Base-by-base conservation (phyloP, 2,113 vertebrate genomes). In the Rostratula benghalensis region DNA sequence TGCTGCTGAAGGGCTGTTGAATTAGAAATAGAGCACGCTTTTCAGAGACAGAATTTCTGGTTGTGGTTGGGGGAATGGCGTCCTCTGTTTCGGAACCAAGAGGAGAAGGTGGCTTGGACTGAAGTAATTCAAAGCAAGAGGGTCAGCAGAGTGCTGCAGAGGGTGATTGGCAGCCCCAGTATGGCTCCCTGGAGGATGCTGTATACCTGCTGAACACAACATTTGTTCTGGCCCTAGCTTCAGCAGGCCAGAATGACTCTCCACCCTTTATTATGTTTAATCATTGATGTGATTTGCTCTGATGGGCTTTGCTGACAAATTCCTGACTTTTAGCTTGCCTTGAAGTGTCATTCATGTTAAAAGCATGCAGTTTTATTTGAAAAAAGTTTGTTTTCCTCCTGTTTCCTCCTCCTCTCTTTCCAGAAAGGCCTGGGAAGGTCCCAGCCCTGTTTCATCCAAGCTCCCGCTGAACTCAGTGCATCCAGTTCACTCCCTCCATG, bases 261-360 rank as follows among this genome's bases (percentile, higher is more conserved):
- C 75, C 79, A 70, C 90, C 88, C 75, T 83, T 93, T 59, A 67
- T 90, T 91, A 30, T 41, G 91, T 96, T 67, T 75, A 86, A 76
- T 85, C 30, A 12, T 37, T 73, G 43, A 57, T 59, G 22, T 0
- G 0, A 57, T 93, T 88, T 89, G 61, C 87, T 79, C 39, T 82
- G 27, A 20, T 56, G 31, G 53, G 30, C 77, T 94, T 91, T 68
- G 28, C 79, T 93, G 81, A 15, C 61, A 91, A 64, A 54, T 54
- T 46, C 27, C 23, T 90, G 28, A 79, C 31, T 56, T 51, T 54
- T 41, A 50, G 41, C 30, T 13, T 94, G 63, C 23, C 43, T 88
- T 69, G 23, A 77, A 71, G 31, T 48, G 61, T 84, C 69, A 33
- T 37, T 83, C 20, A 33, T 91, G 11, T 70, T 67, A 77, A 76